phyloP scores from a whole-genome alignment of 2,888 invertebrate species.

The Xestia c-nigrum region DNA sequence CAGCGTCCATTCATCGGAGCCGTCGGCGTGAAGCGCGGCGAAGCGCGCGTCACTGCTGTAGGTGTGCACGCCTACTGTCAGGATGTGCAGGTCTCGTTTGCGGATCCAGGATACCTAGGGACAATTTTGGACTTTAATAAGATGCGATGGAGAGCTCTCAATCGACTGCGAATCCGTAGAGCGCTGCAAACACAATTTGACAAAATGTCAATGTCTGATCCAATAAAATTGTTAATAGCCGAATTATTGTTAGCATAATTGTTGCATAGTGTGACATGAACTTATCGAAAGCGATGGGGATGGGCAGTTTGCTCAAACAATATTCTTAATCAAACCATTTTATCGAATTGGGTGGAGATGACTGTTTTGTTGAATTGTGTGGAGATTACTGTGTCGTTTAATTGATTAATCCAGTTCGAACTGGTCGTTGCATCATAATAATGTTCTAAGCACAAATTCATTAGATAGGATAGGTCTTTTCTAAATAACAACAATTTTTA shows the following conservation, averaged over 20 bases:
- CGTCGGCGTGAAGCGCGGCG: constrained; percentile 91
- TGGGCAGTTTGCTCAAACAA: neutral
- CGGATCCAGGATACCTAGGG: constrained; percentile 96
- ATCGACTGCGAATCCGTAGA: neutral
- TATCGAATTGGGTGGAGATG: neutral
- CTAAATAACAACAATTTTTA: neutral
- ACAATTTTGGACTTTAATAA: constrained; percentile 19
- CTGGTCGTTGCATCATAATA: neutral
- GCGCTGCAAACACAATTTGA: neutral
- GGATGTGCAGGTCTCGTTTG: constrained; percentile 94
- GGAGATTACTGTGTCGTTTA: too few species aligned
- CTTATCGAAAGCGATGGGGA: neutral
- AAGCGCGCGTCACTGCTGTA: constrained; percentile 92
- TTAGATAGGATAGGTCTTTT: neutral
- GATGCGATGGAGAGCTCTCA: neutral
- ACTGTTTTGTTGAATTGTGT: neutral
- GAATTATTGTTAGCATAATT: too few species aligned
- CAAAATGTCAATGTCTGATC: neutral
- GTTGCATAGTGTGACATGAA: too few species aligned
- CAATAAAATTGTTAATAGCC: neutral
- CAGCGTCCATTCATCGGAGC: constrained; percentile 92
- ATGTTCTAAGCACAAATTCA: neutral
- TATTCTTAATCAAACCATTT: neutral
- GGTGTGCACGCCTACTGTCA: constrained; percentile 91
- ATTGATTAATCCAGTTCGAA: neutral